phyloP scores from a whole-genome alignment of 1,140 invertebrate genomes.

The Whitmania pigra region DNA sequence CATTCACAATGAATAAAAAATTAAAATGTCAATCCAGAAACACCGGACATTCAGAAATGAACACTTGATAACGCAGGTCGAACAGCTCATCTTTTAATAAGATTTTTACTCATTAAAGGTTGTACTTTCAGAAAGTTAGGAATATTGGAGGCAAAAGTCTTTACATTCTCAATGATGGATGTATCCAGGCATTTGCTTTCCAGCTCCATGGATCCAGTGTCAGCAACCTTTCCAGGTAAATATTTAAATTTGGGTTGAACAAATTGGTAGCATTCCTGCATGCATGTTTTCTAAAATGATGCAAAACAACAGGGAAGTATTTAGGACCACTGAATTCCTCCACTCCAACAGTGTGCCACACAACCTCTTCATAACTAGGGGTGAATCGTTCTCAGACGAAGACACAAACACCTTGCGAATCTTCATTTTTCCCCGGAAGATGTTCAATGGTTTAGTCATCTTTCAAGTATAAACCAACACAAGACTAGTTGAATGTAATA shows the following conservation, averaged over 20 bases:
- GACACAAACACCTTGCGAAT: neutral
- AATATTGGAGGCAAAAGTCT: too few relatives aligned
- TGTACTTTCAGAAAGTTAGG: too few relatives aligned
- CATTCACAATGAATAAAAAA: too few relatives aligned
- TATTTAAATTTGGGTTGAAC: too few relatives aligned
- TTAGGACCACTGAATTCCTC: conserved; percentile 5
- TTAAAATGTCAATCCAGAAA: too few relatives aligned
- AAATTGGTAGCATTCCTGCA: too few relatives aligned
- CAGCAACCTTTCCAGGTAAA: conserved; percentile 16
- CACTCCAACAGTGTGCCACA: conserved; percentile 47
- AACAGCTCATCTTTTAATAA: neutral
- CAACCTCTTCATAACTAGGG: conserved; percentile 55
- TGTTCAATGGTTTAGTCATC: neutral
- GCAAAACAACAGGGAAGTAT: too few relatives aligned
- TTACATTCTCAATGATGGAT: too few relatives aligned
- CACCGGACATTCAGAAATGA: too few relatives aligned
- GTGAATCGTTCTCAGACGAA: conserved; percentile 29
- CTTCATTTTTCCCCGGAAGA: conserved; percentile 15
- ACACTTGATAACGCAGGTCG: too few relatives aligned
- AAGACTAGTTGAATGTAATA: neutral
- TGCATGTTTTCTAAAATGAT: too few relatives aligned
- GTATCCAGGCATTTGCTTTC: conserved; percentile 13
- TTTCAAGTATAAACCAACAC: neutral
- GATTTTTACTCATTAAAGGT: too few relatives aligned
- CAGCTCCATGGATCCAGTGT: conserved; percentile 12